These are phyloP conservation scores for Artemisiospiza belli DNA, from an alignment of 2,113 vertebrate genomes.

Conservation along the genomic window DNA sequence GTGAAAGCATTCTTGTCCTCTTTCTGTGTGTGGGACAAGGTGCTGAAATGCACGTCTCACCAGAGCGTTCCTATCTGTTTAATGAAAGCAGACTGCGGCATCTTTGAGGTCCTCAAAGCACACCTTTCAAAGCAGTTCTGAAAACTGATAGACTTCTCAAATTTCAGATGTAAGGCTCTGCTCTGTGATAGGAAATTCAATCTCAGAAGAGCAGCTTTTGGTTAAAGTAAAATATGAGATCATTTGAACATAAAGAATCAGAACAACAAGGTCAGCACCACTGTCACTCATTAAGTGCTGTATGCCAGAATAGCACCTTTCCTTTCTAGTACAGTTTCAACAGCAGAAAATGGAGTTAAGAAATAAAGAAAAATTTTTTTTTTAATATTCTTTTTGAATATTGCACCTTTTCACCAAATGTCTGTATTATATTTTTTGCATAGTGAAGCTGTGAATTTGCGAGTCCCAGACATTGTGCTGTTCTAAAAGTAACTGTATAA, in stretches of 20 bases:
- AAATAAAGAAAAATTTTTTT: neutral
- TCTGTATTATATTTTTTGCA: neutral
- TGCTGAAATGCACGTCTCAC: neutral
- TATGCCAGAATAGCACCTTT: neutral
- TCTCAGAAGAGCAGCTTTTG: neutral
- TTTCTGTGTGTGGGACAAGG: neutral
- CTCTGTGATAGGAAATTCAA: neutral
- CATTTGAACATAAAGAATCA: neutral
- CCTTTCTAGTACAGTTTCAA: neutral
- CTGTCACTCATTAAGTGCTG: neutral
- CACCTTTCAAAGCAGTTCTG: neutral
- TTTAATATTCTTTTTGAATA: neutral
- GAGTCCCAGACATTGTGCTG: fast-evolving
- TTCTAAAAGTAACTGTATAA: neutral
- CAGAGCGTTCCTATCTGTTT: neutral
- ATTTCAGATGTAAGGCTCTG: neutral
- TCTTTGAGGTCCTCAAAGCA: neutral
- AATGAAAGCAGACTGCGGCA: neutral
- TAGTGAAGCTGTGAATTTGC: neutral
- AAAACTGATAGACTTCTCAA: neutral
- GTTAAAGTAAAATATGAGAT: neutral
- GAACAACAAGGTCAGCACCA: neutral
- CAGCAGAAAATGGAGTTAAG: neutral
- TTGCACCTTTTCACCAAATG: neutral
- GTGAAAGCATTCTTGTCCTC: neutral